Base-by-base conservation (phyloP, 1,140 invertebrate species). In the Habropoda laboriosa region DNA sequence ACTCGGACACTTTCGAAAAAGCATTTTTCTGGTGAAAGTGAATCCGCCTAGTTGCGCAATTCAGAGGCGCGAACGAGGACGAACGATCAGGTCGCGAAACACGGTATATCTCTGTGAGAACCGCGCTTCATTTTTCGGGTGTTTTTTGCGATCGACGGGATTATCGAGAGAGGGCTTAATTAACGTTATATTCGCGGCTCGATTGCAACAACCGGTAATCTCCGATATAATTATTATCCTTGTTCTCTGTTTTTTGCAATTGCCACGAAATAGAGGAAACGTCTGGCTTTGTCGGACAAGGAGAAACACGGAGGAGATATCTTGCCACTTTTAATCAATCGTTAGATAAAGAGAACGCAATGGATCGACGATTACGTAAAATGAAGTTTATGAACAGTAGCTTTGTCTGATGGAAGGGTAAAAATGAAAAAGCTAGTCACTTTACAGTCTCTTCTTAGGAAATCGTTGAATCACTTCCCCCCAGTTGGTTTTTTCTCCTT, bases 1-100 rank as follows among this genome's bases (percentile, higher is more conserved):
- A 40, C 40, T 2, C 18, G 57, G 57, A 35, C 10, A 45, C 77
- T 79, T 72, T 79, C 77, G 58, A 72, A 79, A 79, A 72, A 57
- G 27, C 40, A 68, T 85, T 57, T 73, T 81, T 79, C 67, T 42
- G 74, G 83, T 80, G 83, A 85, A 85, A 85, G 83, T 71, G 42
- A 80, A 67, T 83, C 53, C 61, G 27, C 27, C n/a, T 24, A 18
- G 32, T 85, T 85, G 72, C 72, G 78, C 82, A 85, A 85, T 76
- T 51, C 27, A 18, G 55, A 24, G 57, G 10, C 47, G 40, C 49
- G 45, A 60, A 74, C 40, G 16, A 38, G 51, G 27, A 42, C 32
- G 38, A 68, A 40, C 45, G 27, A 32, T 30, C 32, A 2, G 53
- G 32, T 27, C 32, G 42, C 12, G n/a, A 21, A 35, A 30, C 40